These are phyloP conservation scores for Danionella dracula DNA, from an alignment of 2,797 vertebrate species.

Conservation along the genomic window DNA sequence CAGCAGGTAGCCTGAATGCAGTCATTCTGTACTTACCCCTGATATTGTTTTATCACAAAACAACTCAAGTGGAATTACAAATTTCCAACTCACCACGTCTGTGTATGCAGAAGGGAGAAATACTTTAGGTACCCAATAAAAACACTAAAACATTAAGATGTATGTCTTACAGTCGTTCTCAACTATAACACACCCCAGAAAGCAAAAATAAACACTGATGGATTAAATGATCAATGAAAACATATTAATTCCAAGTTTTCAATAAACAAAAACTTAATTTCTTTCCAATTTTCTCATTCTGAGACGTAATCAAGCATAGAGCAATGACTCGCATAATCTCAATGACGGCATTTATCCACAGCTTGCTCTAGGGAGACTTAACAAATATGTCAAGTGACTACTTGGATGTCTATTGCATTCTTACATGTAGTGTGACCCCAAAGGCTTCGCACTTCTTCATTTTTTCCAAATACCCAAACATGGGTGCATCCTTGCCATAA, in stretches of 20 bases:
- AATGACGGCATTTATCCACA: background rate
- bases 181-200: too few species aligned
- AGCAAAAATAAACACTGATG: too few species aligned
- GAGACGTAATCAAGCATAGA: background rate
- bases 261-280: background rate
- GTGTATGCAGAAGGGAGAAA: too few species aligned
- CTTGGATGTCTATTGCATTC: background rate
- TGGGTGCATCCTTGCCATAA: conserved; percentile 15
- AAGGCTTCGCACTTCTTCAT: background rate
- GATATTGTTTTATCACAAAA: too few species aligned
- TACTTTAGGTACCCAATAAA: too few species aligned
- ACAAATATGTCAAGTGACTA: conserved; percentile 10
- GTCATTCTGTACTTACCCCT: background rate
- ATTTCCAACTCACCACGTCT: too few species aligned
- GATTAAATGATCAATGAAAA: too few species aligned
- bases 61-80: too few species aligned
- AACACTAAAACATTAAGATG: too few species aligned
- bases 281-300: background rate
- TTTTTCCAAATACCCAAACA: conserved; percentile 1
- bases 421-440: background rate
- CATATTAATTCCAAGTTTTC: too few species aligned
- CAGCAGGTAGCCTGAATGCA: background rate
- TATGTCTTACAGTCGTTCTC: too few species aligned
- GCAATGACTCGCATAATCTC: background rate
- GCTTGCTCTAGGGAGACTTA: background rate